Percentiles rank a stretch among this genome's conserved stretches.
Conservation (phyloP, 2,113 vertebrate genomes). For the Vulpes vulpes region DNA sequence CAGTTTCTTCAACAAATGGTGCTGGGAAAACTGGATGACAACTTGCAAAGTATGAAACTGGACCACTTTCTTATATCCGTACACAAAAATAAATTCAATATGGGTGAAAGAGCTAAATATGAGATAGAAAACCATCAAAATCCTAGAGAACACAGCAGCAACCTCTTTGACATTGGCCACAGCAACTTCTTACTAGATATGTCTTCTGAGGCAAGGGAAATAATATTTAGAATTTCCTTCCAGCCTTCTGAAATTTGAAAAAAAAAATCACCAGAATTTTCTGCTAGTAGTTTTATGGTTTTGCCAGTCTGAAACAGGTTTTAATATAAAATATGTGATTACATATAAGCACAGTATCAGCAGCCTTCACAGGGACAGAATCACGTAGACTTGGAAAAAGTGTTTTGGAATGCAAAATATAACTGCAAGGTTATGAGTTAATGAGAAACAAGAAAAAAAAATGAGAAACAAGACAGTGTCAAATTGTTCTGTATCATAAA, state of each 20-base stretch:
- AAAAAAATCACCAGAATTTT: neutral
- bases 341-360: neutral
- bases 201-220: neutral
- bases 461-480: neutral
- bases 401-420: neutral
- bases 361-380: neutral
- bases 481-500: neutral
- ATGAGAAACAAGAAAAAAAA: neutral
- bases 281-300: neutral
- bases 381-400: neutral
- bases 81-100: neutral
- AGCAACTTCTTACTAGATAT: neutral
- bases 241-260: neutral
- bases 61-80: neutral
- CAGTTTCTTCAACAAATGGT: neutral
- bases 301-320: neutral
- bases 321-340: neutral
- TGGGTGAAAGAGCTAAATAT: neutral
- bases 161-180: neutral
- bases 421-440: neutral
- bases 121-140: neutral
- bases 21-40: neutral
- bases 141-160: neutral
- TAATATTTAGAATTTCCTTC: neutral
- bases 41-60: neutral